Evolutionary conservation across 2,797 vertebrate species (phyloP), one percentile per base, ranked within the genome.

Genomic region (Anguilla anguilla): DNA sequence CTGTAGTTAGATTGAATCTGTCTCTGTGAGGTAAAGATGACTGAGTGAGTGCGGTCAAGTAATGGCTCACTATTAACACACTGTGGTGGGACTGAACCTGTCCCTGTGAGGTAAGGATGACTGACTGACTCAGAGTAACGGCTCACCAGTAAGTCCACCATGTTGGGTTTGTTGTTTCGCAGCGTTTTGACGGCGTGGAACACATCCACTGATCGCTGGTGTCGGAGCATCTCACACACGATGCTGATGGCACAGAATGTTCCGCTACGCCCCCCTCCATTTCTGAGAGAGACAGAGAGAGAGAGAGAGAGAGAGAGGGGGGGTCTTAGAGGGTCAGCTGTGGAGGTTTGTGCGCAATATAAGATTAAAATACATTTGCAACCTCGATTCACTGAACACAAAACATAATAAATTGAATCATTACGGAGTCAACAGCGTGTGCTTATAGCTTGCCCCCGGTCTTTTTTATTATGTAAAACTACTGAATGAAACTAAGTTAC

Each of bases 131-230:
- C n/a, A 67, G 22, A 67, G 64, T 28, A 25, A 10, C 9, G n/a
- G 87, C 96, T 82, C 96, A 99, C 98, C 97, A 99, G 97, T 90
- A 99, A 97, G 91, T 99, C 98, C 94, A 99, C 98, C 98, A 99
- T 99, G 96, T 99, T 99, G 88, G 98, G 98, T 92, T 99, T 99
- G 96, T 98, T 99, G 97, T 99, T 99, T 90, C 98, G 97, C 94
- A 99, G 95, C 0, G 97, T 99, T 93, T 99, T 99, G 88, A 99
- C 98, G 3, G 98, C 97, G 31, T 99, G 98, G 93, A 99, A 99
- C 31, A 98, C 97, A 0, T 99, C 98, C 15, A 98, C 96, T 0
- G 96, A 97, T 64, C 97, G 96, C 96, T 99, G 98, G 94, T 98
- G 98, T 51, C 96, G 94, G 51, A 99, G 95, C 98, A 98, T 99